A percentile compares a stretch with the other conserved stretches of the same genome.
Conservation (phyloP, 2,888 invertebrate species). For the Glyphotaelius pellucidus region DNA sequence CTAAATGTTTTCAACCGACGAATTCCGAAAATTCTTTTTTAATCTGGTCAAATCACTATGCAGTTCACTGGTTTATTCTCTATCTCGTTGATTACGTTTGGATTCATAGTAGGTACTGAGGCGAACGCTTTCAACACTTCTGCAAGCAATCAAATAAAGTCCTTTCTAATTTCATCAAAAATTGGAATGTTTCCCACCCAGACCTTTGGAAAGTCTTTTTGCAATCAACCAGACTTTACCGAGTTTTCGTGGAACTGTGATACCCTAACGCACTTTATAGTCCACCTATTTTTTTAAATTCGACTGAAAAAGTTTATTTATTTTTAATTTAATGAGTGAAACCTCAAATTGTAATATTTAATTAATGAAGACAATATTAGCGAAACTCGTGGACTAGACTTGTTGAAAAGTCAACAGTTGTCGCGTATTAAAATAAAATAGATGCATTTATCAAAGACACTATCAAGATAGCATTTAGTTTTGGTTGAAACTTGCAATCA, state of each 20-base stretch:
- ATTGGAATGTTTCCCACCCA: not conserved
- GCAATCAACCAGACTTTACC: not conserved
- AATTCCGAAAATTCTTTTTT: not conserved
- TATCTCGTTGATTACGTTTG: not conserved
- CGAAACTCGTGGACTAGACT: no score
- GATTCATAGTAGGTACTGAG: not conserved
- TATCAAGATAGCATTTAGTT: no score
- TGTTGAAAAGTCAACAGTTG: no score
- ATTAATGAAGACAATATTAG: no score
- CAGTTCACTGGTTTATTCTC: not conserved
- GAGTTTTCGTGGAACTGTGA: not conserved
- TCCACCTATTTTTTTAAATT: not conserved
- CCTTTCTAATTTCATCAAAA: not conserved
- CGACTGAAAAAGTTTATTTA: no score
- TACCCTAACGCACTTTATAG: no score
- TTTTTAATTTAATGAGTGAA: no score
- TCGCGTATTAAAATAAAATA: no score
- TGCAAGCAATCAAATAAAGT: not conserved
- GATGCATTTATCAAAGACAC: no score
- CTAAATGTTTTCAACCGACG: not conserved
- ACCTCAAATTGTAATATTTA: no score
- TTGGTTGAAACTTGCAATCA: no score
- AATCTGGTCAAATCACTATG: not conserved
- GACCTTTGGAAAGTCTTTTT: not conserved
- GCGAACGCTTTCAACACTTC: slow-evolving; percentile 1